Evolutionary conservation across 2,113 vertebrate genomes (phyloP).

Genomic region (Megaceryle torquata): DNA sequence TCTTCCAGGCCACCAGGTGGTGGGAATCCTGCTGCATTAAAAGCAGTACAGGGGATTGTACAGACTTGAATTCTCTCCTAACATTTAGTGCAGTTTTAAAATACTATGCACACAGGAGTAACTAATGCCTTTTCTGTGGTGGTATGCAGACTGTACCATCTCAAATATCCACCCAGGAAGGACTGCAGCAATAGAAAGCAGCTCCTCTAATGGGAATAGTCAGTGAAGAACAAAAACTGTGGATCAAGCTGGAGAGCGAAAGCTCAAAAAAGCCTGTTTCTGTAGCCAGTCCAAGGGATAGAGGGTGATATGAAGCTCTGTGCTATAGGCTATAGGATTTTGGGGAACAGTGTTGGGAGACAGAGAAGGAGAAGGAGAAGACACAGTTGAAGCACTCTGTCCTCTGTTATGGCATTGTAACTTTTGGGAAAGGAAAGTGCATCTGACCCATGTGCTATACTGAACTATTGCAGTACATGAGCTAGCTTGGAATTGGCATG

Average conservation of each 20-base stretch:
- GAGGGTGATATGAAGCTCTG: neutral
- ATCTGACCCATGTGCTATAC: slow-evolving; percentile 12
- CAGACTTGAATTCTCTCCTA: neutral
- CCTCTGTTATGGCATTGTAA: neutral
- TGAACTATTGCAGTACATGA: neutral
- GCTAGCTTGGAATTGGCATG: neutral
- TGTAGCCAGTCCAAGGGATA: neutral
- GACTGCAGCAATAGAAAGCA: neutral
- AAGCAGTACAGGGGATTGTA: neutral
- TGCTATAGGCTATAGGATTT: neutral
- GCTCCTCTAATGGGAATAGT: neutral
- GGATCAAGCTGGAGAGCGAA: neutral
- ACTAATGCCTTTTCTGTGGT: neutral
- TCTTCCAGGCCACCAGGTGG: neutral
- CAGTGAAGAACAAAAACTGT: neutral
- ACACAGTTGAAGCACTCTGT: neutral
- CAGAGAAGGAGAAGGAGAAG: neutral
- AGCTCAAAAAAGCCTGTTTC: neutral
- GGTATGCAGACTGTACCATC: neutral
- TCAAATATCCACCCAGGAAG: neutral
- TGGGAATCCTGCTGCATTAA: neutral
- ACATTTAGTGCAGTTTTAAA: neutral
- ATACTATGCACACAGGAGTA: neutral
- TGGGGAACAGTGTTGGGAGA: neutral
- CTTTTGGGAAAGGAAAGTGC: neutral